Conservation (phyloP, 1,140 invertebrate species). For the Eupristina koningsbergeri region DNA sequence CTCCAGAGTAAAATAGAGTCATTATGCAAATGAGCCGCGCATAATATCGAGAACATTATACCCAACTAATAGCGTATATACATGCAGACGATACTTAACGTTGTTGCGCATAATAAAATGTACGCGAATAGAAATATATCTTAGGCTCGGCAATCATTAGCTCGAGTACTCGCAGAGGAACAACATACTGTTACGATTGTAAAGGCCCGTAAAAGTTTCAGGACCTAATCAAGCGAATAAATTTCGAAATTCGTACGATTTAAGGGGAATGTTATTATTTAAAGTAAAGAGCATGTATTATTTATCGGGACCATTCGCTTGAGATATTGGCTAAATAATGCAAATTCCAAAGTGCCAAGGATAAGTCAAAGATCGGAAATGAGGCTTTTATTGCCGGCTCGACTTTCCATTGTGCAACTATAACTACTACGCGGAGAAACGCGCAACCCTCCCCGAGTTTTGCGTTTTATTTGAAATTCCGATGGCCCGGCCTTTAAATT, state of each 20-base stretch:
- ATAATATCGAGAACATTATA: conserved; percentile 51
- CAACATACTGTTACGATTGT: conserved; percentile 29
- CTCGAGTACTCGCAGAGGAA: conserved; percentile 22
- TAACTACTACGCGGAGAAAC: too few species aligned
- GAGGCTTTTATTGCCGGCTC: not conserved
- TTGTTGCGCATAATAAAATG: conserved; percentile 40
- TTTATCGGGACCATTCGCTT: not conserved
- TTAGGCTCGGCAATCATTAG: conserved; percentile 25
- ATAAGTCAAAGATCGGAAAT: not conserved
- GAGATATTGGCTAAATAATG: not conserved
- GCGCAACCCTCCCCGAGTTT: too few species aligned
- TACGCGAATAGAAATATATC: conserved; percentile 21
- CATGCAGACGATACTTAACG: conserved; percentile 43
- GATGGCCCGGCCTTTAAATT: not conserved
- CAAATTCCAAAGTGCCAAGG: not conserved
- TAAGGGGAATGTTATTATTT: conserved; percentile 1
- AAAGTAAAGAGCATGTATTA: conserved; percentile 11
- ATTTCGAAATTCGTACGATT: not conserved
- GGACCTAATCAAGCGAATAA: conserved; percentile 16
- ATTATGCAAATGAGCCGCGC: conserved; percentile 51
- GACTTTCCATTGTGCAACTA: not conserved
- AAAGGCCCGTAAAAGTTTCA: conserved; percentile 25
- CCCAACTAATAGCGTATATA: conserved; percentile 46
- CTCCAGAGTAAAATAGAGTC: conserved; percentile 51
- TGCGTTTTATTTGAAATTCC: too few species aligned